Percentiles rank a stretch among this genome's conserved stretches.
Evolutionary conservation across 2,888 invertebrate genomes (phyloP).

Genomic region (Chouioia cunea): DNA sequence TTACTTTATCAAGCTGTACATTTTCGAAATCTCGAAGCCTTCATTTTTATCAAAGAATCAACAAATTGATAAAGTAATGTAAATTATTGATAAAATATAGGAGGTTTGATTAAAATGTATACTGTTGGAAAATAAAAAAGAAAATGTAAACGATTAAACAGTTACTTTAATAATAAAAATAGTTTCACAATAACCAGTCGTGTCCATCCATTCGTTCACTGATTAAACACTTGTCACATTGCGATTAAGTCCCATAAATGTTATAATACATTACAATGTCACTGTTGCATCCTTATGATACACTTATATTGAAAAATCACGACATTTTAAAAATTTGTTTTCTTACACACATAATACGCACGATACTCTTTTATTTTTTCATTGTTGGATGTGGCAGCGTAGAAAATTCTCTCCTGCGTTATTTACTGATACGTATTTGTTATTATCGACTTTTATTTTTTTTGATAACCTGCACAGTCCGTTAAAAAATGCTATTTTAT

Average conservation of each 20-base stretch:
- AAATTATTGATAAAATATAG: too few species aligned
- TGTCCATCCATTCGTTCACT: constrained; percentile 56
- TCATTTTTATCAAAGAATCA: too few species aligned
- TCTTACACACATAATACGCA: constrained; percentile 37
- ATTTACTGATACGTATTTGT: constrained; percentile 23
- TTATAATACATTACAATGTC: constrained; percentile 46
- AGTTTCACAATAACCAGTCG: constrained; percentile 58
- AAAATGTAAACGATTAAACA: constrained; percentile 64
- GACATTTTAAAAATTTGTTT: constrained; percentile 17
- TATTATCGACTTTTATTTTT: constrained; percentile 46
- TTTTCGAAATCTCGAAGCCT: too few species aligned
- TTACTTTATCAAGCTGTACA: too few species aligned
- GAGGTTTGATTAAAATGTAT: too few species aligned
- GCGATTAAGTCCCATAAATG: constrained; percentile 52
- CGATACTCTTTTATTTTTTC: constrained; percentile 35
- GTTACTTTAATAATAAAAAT: constrained; percentile 69
- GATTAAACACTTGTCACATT: constrained; percentile 57
- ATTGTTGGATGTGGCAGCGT: constrained; percentile 27
- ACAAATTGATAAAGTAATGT: too few species aligned
- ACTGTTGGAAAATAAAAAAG: constrained; percentile 22
- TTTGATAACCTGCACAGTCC: constrained; percentile 37
- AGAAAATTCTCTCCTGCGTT: constrained; percentile 41
- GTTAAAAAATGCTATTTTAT: constrained; percentile 22
- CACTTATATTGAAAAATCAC: constrained; percentile 32
- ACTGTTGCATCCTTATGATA: constrained; percentile 30